A percentile compares a stretch with the other conserved stretches of the same genome.
Evolutionary conservation across 2,113 vertebrate genomes (phyloP).

Genomic region (Bothrops jararaca): DNA sequence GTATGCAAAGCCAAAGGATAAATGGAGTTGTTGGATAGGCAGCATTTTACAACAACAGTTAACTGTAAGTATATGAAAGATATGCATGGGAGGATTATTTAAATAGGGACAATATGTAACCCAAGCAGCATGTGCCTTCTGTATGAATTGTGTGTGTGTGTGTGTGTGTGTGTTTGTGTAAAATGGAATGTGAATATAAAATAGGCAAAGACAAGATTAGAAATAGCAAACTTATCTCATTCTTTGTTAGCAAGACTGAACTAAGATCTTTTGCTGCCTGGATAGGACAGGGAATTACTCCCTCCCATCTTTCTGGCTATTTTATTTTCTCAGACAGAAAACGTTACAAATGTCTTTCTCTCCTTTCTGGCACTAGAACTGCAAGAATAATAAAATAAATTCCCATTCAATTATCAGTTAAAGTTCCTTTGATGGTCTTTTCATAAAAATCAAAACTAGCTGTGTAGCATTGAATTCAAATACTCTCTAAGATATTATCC

Average conservation of each 20-base stretch:
- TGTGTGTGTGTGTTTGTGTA: not conserved
- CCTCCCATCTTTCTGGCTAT: not conserved
- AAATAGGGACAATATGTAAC: not conserved
- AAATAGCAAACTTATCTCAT: not conserved
- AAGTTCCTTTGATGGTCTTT: not conserved
- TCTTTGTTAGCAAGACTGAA: not conserved
- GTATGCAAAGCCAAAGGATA: not conserved
- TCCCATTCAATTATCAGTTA: not conserved
- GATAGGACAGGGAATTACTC: not conserved
- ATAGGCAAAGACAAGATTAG: not conserved
- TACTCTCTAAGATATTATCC: not conserved
- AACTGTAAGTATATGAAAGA: constrained; percentile 5
- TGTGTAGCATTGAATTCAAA: not conserved
- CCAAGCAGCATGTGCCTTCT: not conserved
- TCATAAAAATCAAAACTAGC: not conserved
- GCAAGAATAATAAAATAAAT: not conserved
- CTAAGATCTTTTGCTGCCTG: not conserved
- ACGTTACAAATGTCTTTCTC: not conserved
- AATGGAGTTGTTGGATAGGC: not conserved
- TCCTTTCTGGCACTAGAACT: not conserved
- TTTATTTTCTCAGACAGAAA: not conserved
- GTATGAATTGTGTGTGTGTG: not conserved
- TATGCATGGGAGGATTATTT: constrained; percentile 5
- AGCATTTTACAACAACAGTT: constrained; percentile 8
- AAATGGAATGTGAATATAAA: not conserved